Base-by-base conservation (phyloP, 2,797 vertebrate genomes). In the Gymnocypris eckloni region DNA sequence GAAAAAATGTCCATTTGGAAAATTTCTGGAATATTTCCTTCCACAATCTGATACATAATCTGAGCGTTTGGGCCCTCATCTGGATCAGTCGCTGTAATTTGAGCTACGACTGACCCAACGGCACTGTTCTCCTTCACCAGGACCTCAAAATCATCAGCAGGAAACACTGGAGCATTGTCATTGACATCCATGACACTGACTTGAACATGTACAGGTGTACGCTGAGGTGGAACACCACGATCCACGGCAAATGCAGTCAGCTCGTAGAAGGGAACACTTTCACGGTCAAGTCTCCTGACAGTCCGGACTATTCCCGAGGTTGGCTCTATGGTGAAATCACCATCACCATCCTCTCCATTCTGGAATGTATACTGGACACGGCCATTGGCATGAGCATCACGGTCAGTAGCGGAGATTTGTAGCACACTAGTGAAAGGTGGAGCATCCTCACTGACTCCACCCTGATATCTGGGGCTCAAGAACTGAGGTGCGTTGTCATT, bases 1-100 rank as follows among this genome's bases (percentile, higher is more conserved):
- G 98, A 99, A 93, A 99, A 99, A 86, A 99, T 99, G 92, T 99
- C 98, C 98, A 99, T 98, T 91, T 99, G 98, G 90, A 99, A 99
- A 90, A 99, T 97, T 93, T 99, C 98, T 0, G 98, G 98, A 89
- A 99, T 98, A 92, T 99, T 99, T 25, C 98, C 98, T 91, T 99
- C 98, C 79, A 99, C 98, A 1, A 99, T 99, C 88, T 99, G 98
- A 88, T 99, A 99, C 98, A 99, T 99, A 83, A 99, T 97, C 89
- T 99, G 98, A 73, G 98, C 98, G 2, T 99, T 98, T 72, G 97
- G 93, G 0, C 98, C 98, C 86, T 99, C 98, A 13, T 99, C 98
- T 0, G 98, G 98, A 92, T 99, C 98, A 0, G 96, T 90, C 0
- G 98, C 98, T 0, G 98, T 99, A 88, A 99, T 98, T 45, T 97